Base-by-base conservation (phyloP, 2,113 vertebrate species). In the Leptocoma aspasia region DNA sequence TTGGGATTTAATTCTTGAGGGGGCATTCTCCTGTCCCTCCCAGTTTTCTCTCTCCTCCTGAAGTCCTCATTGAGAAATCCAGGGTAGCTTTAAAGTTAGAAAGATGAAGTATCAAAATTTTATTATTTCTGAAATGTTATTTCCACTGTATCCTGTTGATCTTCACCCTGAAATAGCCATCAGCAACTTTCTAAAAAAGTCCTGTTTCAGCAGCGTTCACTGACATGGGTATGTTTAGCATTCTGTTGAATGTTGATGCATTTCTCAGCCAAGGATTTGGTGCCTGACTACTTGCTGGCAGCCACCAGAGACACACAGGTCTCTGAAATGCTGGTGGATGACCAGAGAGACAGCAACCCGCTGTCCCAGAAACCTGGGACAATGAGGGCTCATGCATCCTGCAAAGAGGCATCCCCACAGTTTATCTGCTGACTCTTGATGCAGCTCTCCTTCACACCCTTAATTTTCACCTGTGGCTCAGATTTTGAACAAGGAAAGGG, bases 1-100 rank as follows among this genome's bases (percentile, higher is more conserved):
- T 97, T 95, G 53, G 84, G 69, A 70, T 94, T 96, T 96, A 94
- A 96, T 92, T 94, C 85, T 94, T 96, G 70, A 69, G 63, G 50
- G 65, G 78, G 39, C 53, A 89, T 59, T 71, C 81, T 81, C 49
- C 68, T 82, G 61, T 91, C 95, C 83, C 41, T 95, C 59, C 12
- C 54, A 53, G 75, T 82, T 89, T 87, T 82, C 52, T 23, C 31
- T 89, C 50, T 92, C n/a, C 41, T 89, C 26, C 84, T 87, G 76
- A 94, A 88, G 82, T 20, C n/a, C 14, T 72, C 1, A 0, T 82
- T 73, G 75, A 69, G 75, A 92, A 95, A 87, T n/a, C 35, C 20
- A 81, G 44, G 3, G 14, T 59, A 70, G 33, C 13, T 45, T 80
- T 41, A 85, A 82, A 75, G 13, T 57, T 61, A 83, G 54, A 69